Percentiles rank a stretch among this genome's conserved stretches.
Conservation (phyloP, 2,113 vertebrate species). For the Megalops atlanticus region DNA sequence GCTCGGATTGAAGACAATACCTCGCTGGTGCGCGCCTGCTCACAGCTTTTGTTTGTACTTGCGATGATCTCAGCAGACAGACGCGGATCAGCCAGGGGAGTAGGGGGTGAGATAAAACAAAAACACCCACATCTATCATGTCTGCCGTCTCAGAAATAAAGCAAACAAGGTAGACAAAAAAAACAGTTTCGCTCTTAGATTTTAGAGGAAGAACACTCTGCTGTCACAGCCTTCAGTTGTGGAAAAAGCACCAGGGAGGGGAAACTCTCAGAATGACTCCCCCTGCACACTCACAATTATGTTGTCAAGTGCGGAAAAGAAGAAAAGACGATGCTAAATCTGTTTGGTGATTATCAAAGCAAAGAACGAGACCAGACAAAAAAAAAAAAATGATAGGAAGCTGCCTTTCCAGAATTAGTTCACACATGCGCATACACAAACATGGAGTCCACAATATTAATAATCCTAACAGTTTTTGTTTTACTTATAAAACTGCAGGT, state of each 20-base stretch:
- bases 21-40: neutral
- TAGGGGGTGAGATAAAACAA: neutral
- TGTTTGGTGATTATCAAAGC: conserved; percentile 12
- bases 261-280: neutral
- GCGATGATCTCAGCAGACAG: conserved; percentile 7
- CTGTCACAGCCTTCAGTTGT: neutral
- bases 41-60: conserved; percentile 2
- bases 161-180: neutral
- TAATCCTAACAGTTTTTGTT: conserved; percentile 8
- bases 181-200: neutral
- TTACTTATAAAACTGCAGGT: conserved; percentile 33
- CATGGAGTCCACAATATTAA: neutral
- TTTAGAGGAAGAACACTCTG: neutral
- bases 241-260: neutral
- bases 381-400: neutral
- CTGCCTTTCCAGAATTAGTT: neutral
- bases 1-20: neutral
- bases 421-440: neutral
- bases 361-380: neutral
- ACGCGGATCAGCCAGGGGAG: neutral
- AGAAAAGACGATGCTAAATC: conserved; percentile 4
- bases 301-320: conserved; percentile 13
- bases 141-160: neutral
- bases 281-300: conserved; percentile 9
- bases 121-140: neutral